Conservation (phyloP, 2,113 vertebrate genomes). For the Amphilophus citrinellus region DNA sequence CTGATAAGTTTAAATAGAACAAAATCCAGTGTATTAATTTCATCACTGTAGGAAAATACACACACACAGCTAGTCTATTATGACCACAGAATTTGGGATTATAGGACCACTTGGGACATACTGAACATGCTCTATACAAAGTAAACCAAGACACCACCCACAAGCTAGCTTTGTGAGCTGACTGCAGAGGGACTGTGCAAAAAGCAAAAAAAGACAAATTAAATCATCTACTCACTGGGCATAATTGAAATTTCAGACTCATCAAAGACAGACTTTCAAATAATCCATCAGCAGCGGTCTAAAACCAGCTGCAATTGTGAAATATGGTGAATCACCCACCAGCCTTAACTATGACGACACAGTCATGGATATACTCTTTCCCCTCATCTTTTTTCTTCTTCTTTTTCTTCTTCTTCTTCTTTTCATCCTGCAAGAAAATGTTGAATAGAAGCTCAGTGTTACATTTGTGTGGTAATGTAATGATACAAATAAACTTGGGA, state of each 20-base stretch:
- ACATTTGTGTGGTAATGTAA: too few species aligned
- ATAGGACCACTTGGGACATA: too few species aligned
- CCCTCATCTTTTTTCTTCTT: background rate
- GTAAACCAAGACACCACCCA: background rate
- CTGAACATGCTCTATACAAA: too few species aligned
- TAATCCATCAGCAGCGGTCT: background rate
- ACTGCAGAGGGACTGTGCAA: background rate
- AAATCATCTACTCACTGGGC: background rate
- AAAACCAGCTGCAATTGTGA: rapidly evolving
- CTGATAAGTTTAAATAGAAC: slow-evolving; percentile 21
- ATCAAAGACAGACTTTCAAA: background rate
- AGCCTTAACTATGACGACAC: background rate
- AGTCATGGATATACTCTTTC: slow-evolving; percentile 35
- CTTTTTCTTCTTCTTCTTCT: slow-evolving; percentile 52
- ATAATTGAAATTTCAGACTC: background rate
- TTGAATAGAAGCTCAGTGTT: background rate
- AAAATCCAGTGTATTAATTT: background rate
- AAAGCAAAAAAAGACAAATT: background rate
- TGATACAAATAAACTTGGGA: background rate
- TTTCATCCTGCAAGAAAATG: slow-evolving; percentile 55
- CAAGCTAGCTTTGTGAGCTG: background rate
- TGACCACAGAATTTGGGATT: background rate
- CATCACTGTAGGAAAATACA: background rate
- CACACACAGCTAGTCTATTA: background rate
- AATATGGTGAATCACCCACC: slow-evolving; percentile 41